Base-by-base conservation (phyloP, 2,113 vertebrate species). In the Tragelaphus scriptus region DNA sequence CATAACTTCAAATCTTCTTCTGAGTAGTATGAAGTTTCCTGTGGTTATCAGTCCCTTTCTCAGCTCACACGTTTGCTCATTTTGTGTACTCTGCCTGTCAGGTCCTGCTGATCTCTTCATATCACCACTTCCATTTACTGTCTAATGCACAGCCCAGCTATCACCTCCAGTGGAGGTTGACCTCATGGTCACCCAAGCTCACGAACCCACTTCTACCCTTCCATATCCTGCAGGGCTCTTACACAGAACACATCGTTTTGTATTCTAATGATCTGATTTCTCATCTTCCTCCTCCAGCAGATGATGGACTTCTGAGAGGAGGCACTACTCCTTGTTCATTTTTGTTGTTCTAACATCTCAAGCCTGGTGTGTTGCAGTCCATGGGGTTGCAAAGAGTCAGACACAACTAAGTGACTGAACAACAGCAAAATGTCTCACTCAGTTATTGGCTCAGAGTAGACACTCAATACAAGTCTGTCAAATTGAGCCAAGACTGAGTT, bases 401-500 rank as follows among this genome's bases (percentile, higher is more conserved):
- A 75, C 36, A 6, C 36, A 75, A 6, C 68, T 75, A 36, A 71
- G n/a, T 40, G 68, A 71, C 68, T 71, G 19, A 71, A 75, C 68
- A 40, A 75, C n/a, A 75, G 68, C 19, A 75, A 75, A 40, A 75
- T 75, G 32, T 91, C 95, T 96, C 87, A 61, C 10, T 95, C 28
- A 28, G 32, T 68, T 71, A 55, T 53, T 89, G 53, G 71, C 68
- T 89, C 59, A 90, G 94, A 96, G 63, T 51, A 94, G 79, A 94
- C n/a, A 81, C n/a, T 96, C 92, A 92, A 3, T 89, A 90, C 63
- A 92, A 89, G 56, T 56, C 21, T 77, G 56, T 32, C 53, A 58
- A 95, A 87, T 30, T 47, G 51, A 97, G 59, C 51, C 75, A 95
- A 82, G 84, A 12, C 11, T 53, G 85, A 95, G 80, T 53, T 95